These are phyloP conservation scores for Tragelaphus oryx DNA, from an alignment of 2,797 vertebrate genomes.

Conservation along the genomic window DNA sequence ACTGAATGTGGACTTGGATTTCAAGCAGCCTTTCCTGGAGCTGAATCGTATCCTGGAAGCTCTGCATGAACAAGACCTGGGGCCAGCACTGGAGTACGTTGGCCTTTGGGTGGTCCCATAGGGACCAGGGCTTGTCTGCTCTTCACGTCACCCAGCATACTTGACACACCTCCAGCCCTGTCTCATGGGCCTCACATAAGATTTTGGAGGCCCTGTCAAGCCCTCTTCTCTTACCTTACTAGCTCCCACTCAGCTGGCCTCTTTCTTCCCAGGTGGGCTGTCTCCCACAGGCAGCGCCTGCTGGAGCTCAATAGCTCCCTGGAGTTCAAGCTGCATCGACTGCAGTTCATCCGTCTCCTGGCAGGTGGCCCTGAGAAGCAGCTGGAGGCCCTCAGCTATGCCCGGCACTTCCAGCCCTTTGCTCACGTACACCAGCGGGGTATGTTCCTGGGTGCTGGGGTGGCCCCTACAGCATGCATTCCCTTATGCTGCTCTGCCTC, in stretches of 20 bases:
- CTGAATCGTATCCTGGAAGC: conserved; percentile 92
- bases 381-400: conserved; percentile 91
- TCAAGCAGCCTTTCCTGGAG: conserved; percentile 93
- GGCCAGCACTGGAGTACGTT: conserved; percentile 90
- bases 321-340: conserved; percentile 92
- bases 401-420: conserved; percentile 92
- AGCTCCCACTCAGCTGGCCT: background rate
- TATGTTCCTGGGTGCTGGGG: conserved; percentile 46
- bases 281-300: conserved; percentile 90
- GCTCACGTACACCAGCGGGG: conserved; percentile 92
- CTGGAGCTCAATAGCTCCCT: conserved; percentile 92
- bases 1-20: conserved; percentile 90
- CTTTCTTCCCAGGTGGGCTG: conserved; percentile 85
- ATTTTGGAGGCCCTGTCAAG: background rate
- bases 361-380: conserved; percentile 89
- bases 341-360: conserved; percentile 92
- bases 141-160: background rate
- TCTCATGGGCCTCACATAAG: background rate
- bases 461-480: background rate
- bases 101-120: background rate
- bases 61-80: conserved; percentile 89
- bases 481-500: background rate
- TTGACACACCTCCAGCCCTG: background rate
- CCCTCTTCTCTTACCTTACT: background rate
- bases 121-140: background rate